Evolutionary conservation across 2,113 vertebrate genomes (phyloP), one percentile per base, ranked within the genome.

Genomic region (Lepisosteus osseus): DNA sequence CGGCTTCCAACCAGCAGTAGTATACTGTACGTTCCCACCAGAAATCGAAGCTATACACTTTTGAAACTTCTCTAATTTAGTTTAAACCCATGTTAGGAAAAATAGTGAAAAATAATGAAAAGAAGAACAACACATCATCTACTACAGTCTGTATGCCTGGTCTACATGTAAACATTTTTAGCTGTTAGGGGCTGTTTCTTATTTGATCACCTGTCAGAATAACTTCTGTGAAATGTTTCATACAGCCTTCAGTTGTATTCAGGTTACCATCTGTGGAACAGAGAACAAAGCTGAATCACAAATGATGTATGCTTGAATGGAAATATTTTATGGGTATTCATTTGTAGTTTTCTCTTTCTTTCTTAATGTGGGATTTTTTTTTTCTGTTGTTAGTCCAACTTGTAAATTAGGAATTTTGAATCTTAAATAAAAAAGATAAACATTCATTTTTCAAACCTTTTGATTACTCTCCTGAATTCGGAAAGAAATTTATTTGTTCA

Each of bases 141-240:
- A 87, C 90, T 90, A 89, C 55, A 61, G 74, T 61, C 67, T 68
- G 11, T 80, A 81, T 83, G 86, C 83, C 86, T 81, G 85, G 79
- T 79, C 85, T 88, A 83, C 82, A 79, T 88, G 78, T 88, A 86
- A 91, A 88, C 84, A 89, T 84, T 89, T 86, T 91, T 90, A 91
- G 82, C 82, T 84, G 83, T 71, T 79, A 86, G 77, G 83, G 84
- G 72, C 82, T 73, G 88, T 89, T 82, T 0, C 79, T 86, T 88
- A 93, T 89, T 91, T 91, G 90, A 92, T 90, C 88, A 87, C 83
- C 87, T 92, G 92, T 92, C 90, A 92, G 78, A 88, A 12, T 42
- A 65, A 57, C 86, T 83, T 86, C 81, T 85, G 79, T 82, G 81
- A 92, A 92, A 83, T 83, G 85, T 84, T 87, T 90, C 80, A 67